Conservation (phyloP, 23 tunicate genomes). For the Aplidium turbinatum region DNA sequence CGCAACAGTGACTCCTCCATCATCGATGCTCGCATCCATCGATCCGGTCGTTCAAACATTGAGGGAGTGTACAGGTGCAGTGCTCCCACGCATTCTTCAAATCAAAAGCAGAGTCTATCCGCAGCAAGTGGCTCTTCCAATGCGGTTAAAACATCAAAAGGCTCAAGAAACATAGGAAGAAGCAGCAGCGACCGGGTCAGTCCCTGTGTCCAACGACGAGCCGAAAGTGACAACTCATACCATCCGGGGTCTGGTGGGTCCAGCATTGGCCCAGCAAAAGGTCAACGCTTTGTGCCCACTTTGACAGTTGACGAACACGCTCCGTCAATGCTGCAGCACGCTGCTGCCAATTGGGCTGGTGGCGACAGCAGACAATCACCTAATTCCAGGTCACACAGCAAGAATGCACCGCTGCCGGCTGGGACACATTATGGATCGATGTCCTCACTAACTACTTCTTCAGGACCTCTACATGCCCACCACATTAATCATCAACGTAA, state of each 20-base stretch:
- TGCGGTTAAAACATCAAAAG: no score
- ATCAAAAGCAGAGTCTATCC: slow-evolving; percentile 49
- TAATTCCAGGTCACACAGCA: not conserved
- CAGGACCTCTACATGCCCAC: slow-evolving; percentile 38
- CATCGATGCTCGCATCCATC: slow-evolving; percentile 74
- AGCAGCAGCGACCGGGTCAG: slow-evolving; percentile 73
- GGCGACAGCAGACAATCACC: not conserved
- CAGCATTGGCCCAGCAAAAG: slow-evolving; percentile 42
- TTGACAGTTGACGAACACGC: slow-evolving; percentile 56
- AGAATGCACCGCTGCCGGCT: not conserved
- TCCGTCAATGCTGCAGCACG: slow-evolving; percentile 47
- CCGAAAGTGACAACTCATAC: slow-evolving; percentile 10
- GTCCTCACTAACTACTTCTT: slow-evolving; percentile 53
- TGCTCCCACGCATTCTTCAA: slow-evolving; percentile 38
- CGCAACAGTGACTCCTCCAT: no score
- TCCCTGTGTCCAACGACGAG: slow-evolving; percentile 53
- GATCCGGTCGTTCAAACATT: slow-evolving; percentile 50
- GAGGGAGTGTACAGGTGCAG: slow-evolving; percentile 37
- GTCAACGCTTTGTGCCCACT: slow-evolving; percentile 25
- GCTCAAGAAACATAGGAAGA: slow-evolving; percentile 70
- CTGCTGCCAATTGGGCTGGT: slow-evolving; percentile 37
- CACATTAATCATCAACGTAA: slow-evolving; percentile 60
- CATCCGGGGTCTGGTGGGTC: slow-evolving; percentile 13
- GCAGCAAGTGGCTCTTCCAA: no score
- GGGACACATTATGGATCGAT: slow-evolving; percentile 79